These are phyloP conservation scores for Norana najaformis DNA, from an alignment of 2,888 invertebrate species.

Conservation along the genomic window DNA sequence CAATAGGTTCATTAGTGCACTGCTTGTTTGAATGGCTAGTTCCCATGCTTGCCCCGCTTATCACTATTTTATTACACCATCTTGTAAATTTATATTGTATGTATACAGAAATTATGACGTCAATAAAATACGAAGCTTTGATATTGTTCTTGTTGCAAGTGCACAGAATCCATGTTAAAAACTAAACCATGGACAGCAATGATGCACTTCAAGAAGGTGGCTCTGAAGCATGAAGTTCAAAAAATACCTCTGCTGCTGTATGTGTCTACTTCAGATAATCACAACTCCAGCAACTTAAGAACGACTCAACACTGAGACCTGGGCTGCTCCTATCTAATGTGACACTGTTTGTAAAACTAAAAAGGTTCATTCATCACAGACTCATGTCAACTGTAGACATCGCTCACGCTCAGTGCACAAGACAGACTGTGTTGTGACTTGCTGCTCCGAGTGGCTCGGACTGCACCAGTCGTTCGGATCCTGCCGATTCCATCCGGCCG, in stretches of 20 bases:
- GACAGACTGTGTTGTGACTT: conserved; percentile 25
- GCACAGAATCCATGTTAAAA: neutral
- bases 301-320: neutral
- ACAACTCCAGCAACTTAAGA: neutral
- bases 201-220: neutral
- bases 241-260: neutral
- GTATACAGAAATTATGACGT: neutral
- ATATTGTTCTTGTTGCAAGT: conserved; percentile 13
- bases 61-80: neutral
- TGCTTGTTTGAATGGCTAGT: neutral
- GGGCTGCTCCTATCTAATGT: neutral
- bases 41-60: neutral
- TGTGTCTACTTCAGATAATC: too few relatives aligned
- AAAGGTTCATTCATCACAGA: conserved; percentile 15
- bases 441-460: conserved; percentile 23
- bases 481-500: conserved; percentile 29
- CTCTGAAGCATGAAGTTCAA: neutral
- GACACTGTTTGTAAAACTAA: neutral
- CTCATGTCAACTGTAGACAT: conserved; percentile 25
- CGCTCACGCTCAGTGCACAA: conserved; percentile 8
- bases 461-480: conserved; percentile 34
- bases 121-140: conserved; percentile 7
- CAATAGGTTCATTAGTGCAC: neutral
- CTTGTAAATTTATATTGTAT: neutral
- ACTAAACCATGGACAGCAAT: neutral